These are phyloP conservation scores for Ceyx erithaca DNA, from an alignment of 2,797 vertebrate genomes.

Conservation along the genomic window DNA sequence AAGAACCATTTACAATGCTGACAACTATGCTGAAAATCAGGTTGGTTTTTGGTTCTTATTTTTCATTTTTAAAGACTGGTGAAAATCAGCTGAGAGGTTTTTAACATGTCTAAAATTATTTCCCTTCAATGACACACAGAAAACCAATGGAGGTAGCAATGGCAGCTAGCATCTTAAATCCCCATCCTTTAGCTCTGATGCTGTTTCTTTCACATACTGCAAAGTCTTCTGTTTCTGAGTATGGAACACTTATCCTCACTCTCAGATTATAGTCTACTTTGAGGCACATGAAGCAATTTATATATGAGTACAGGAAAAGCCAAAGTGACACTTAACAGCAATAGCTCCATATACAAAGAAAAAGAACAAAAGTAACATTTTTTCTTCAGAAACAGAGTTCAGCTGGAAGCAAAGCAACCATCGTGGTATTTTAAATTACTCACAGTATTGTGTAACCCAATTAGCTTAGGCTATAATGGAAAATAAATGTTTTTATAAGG, in stretches of 20 bases:
- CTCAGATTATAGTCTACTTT: constrained; percentile 23
- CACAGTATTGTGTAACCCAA: constrained; percentile 9
- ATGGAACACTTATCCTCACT: constrained; percentile 1
- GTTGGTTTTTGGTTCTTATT: neutral
- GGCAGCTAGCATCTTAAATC: constrained; percentile 13
- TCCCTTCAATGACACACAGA: constrained; percentile 19
- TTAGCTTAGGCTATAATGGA: neutral
- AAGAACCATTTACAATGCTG: neutral
- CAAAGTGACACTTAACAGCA: constrained; percentile 36
- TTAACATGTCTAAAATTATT: neutral
- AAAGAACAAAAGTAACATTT: neutral
- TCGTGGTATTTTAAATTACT: constrained; percentile 25
- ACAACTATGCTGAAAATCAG: neutral
- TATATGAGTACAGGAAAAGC: constrained; percentile 12
- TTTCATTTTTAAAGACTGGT: neutral
- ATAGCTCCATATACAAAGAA: neutral
- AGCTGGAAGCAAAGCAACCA: constrained; percentile 31
- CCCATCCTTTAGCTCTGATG: neutral
- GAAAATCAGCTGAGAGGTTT: neutral
- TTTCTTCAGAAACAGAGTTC: neutral
- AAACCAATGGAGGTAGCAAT: neutral
- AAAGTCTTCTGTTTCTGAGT: constrained; percentile 26
- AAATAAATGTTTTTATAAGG: constrained; percentile 13
- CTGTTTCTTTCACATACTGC: neutral
- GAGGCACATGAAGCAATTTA: constrained; percentile 19